Conservation (phyloP, 2,113 vertebrate genomes). For the Tursiops truncatus region DNA sequence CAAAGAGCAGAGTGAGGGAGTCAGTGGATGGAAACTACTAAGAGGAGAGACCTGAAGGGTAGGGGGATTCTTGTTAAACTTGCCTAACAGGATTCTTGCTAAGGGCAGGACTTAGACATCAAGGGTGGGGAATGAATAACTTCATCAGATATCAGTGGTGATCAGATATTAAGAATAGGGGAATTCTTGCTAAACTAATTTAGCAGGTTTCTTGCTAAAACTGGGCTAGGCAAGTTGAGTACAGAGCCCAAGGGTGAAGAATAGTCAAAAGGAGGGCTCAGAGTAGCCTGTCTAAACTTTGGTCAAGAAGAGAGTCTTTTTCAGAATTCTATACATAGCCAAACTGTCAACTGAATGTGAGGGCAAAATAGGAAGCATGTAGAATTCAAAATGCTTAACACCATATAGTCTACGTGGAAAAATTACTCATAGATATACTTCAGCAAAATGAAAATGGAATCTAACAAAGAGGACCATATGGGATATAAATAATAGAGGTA, state of each 20-base stretch:
- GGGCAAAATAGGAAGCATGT: neutral
- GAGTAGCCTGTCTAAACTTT: neutral
- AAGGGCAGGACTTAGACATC: neutral
- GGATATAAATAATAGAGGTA: neutral
- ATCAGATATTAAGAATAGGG: neutral
- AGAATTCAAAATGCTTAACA: neutral
- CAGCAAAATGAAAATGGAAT: neutral
- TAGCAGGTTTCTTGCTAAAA: neutral
- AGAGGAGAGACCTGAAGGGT: neutral
- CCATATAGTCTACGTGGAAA: neutral
- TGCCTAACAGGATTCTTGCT: neutral
- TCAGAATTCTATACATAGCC: neutral
- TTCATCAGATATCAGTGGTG: neutral
- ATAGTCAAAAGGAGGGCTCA: neutral
- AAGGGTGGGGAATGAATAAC: neutral
- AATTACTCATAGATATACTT: neutral
- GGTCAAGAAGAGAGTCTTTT: neutral
- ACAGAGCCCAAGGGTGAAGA: neutral
- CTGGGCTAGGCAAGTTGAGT: neutral
- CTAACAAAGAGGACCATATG: neutral
- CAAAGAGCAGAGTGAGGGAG: neutral
- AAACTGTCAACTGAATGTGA: neutral
- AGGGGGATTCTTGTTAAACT: neutral
- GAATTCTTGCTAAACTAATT: conserved; percentile 8
- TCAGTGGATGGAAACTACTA: neutral